A percentile compares a stretch with the other conserved stretches of the same genome.
phyloP scores from a whole-genome alignment of 1,140 invertebrate genomes.

The Panulirus ornatus region DNA sequence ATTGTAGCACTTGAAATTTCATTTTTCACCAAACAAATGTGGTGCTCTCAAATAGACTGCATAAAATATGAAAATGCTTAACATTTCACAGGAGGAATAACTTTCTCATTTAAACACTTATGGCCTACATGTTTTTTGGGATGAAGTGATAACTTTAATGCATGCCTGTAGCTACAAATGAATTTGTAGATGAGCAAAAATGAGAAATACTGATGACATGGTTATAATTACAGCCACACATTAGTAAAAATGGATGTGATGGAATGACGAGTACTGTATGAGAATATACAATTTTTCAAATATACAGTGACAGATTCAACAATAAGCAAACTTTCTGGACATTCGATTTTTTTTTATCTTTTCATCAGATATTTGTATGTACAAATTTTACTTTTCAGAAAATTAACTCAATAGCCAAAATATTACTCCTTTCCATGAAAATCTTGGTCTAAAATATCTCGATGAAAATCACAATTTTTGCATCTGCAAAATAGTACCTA shows the following conservation, averaged over 20 bases:
- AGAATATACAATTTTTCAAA: neutral
- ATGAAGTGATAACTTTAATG: neutral
- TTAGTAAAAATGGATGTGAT: neutral
- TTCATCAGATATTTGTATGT: neutral
- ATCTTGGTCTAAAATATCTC: neutral
- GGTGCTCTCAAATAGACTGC: neutral
- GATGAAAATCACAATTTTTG: neutral
- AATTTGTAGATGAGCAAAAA: neutral
- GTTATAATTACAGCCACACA: neutral
- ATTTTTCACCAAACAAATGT: neutral
- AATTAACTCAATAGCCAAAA: neutral
- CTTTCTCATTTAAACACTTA: neutral
- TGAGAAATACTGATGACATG: neutral
- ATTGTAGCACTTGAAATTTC: neutral
- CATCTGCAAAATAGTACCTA: conserved; percentile 23
- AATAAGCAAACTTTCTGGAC: neutral
- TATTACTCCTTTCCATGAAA: neutral
- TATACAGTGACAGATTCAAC: neutral
- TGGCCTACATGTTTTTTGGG: neutral
- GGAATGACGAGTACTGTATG: neutral
- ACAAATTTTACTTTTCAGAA: neutral
- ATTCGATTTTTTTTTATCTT: neutral
- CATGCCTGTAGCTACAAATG: neutral
- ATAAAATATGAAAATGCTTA: neutral
- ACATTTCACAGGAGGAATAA: neutral